Percentiles rank a stretch among this genome's conserved stretches.
These are phyloP conservation scores for Rotaria macrura DNA, from an alignment of 2,888 invertebrate species.

Conservation along the genomic window DNA sequence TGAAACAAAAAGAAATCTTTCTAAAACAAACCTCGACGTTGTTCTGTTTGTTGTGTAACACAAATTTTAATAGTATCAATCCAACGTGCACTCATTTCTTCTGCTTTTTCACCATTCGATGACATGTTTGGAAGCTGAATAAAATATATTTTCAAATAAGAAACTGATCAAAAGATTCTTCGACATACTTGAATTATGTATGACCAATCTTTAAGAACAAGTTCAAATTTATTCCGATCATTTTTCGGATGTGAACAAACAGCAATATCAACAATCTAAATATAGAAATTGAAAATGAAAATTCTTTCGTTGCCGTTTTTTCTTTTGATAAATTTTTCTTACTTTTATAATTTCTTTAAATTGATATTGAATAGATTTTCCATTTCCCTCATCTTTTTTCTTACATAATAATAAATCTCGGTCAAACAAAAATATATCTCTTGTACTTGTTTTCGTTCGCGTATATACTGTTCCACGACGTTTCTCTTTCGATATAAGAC, in stretches of 20 bases:
- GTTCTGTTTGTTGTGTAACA: slow-evolving; percentile 10
- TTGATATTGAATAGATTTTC: slow-evolving; percentile 22
- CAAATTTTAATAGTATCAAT: neutral
- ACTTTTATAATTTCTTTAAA: slow-evolving; percentile 31
- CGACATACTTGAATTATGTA: slow-evolving; percentile 16
- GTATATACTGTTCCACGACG: slow-evolving; percentile 2
- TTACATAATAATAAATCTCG: slow-evolving; percentile 31
- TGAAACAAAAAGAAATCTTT: too few species aligned
- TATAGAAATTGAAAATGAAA: neutral
- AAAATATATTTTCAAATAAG: neutral
- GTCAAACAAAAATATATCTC: slow-evolving; percentile 29
- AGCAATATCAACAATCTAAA: slow-evolving; percentile 25
- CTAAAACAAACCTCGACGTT: neutral
- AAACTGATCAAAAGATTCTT: neutral
- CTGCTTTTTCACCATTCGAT: neutral
- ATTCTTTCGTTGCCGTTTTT: too few species aligned
- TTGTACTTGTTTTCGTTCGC: neutral
- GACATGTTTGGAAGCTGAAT: neutral
- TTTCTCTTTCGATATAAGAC: slow-evolving; percentile 2
- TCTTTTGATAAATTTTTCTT: too few species aligned
- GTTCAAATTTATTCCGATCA: slow-evolving; percentile 29
- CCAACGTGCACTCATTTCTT: neutral
- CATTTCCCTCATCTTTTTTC: slow-evolving; percentile 28
- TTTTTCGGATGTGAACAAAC: slow-evolving; percentile 27
- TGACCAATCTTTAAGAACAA: slow-evolving; percentile 13